Base-by-base conservation (phyloP, 2,888 invertebrate species). In the Acleris holmiana region DNA sequence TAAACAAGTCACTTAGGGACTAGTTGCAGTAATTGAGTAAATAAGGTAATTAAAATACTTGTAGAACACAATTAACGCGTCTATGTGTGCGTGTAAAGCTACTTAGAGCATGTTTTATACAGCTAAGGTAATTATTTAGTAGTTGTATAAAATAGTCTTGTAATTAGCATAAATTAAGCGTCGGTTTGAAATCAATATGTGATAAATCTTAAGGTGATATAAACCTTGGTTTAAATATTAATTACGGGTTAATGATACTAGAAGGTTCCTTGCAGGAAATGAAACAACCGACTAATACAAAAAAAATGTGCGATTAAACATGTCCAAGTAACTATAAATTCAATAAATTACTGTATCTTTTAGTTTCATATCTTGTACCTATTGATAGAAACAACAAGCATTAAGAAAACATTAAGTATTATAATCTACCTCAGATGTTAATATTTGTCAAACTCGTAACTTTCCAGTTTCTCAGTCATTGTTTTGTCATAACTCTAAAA, bases 31-130 rank as follows among this genome's bases (percentile, higher is more conserved):
- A 65, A 64, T 64, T 58, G 40, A 53, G 63, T 51, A 64, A 64
- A 64, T 64, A 64, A 64, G 63, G 53, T 64, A 89, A 91, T 91
- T 91, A 91, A 90, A 91, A 86, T 86, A 90, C 89, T 89, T 85
- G 86, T 87, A 83, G 88, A 87, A 85, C 82, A 84, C 73, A 75
- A 64, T 65, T 65, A 59, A 47, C 64, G 59, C 54, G 64, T 53
- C 53, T 54, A 29, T 44, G 59, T 59, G 56, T 29, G 29, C 29
- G 56, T 29, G 19, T 17, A 8, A 18, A 25, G 54, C 48, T 57
- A 51, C 57, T 63, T 47, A 50, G 21, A 46, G 15, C 41, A 44
- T 55, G 41, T 23, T 35, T 47, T 19, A 47, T 55, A 55, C 23
- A 44, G 44, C 41, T 44, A 23, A 40, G n/a, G 29, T 19, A 25